A percentile compares a stretch with the other conserved stretches of the same genome.
These are phyloP conservation scores for Litoditis marina DNA, from an alignment of 2,888 invertebrate species.

Conservation along the genomic window DNA sequence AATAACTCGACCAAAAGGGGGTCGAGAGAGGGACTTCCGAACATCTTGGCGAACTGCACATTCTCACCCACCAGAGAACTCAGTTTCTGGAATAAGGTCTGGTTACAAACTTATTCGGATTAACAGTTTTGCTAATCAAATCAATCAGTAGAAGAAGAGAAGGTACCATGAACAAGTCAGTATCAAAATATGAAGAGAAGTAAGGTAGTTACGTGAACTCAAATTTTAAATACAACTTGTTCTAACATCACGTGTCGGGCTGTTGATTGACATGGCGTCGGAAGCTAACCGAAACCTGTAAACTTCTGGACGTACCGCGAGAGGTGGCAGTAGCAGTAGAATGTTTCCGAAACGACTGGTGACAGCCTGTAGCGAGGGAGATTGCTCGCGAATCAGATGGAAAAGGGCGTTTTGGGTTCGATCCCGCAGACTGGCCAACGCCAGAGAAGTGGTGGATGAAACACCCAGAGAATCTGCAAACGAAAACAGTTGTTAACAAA, in stretches of 20 bases:
- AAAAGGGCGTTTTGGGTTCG: slow-evolving; percentile 53
- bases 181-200: no score
- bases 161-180: no score
- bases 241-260: no score
- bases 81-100: slow-evolving; percentile 54
- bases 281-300: no score
- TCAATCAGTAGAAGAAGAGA: no score
- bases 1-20: slow-evolving; percentile 54
- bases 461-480: slow-evolving; percentile 37
- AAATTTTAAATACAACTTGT: no score
- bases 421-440: slow-evolving; percentile 43
- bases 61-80: slow-evolving; percentile 55
- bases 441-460: slow-evolving; percentile 23
- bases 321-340: slow-evolving; percentile 53
- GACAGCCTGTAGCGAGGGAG: slow-evolving; percentile 36
- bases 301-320: slow-evolving; percentile 37
- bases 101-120: background rate
- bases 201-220: no score
- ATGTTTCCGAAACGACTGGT: slow-evolving; percentile 56
- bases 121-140: background rate
- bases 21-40: slow-evolving; percentile 51
- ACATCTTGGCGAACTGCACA: slow-evolving; percentile 56
- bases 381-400: slow-evolving; percentile 47
- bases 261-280: no score
- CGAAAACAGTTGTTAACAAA: background rate